Evolutionary conservation across 2,888 invertebrate genomes (phyloP), one percentile per base, ranked within the genome.

Genomic region (Isoperla grammatica): DNA sequence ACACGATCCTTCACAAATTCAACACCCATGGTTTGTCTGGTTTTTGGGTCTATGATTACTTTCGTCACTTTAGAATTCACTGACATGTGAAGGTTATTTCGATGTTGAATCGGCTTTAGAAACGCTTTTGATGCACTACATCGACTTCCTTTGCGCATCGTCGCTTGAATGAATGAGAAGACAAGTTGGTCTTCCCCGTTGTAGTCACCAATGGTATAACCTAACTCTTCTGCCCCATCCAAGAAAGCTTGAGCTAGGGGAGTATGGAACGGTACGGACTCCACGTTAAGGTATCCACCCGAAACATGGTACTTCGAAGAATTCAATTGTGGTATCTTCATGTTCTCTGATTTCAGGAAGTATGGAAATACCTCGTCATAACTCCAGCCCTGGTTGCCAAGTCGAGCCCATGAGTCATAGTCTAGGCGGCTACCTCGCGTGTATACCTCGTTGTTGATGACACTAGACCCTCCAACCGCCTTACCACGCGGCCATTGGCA

Each of bases 111-210:
- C 0, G 80, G 79, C 60, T 78, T 76, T 9, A 86, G 68, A 68
- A 82, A 85, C 0, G 93, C 90, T 73, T 93, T 94, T 6, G 91
- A 86, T 0, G 93, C 92, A 63, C 90, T 90, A 72, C 93, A 94
- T 55, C 93, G 79, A 87, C n/a, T 86, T 0, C 92, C 92, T 55
- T 91, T 80, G 15, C 92, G 76, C 62, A 90, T 85, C 0, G 92
- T 92, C 11, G 87, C 88, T 74, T 93, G 93, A 11, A 61, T 12
- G 9, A 9, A 19, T 4, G 53, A 39, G 23, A 64, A 64, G 11
- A 60, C 63, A n/a, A 55, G 15, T 29, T 48, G 54, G 15, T 54
- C 35, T 39, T 54, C 57, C 0, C 83, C 85, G 66, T 71, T 65
- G 46, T 60, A 67, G 60, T 74, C 74, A n/a, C 69, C 61, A 17